Evolutionary conservation across 2,888 invertebrate species (phyloP).

Genomic region (Tinea pellionella): DNA sequence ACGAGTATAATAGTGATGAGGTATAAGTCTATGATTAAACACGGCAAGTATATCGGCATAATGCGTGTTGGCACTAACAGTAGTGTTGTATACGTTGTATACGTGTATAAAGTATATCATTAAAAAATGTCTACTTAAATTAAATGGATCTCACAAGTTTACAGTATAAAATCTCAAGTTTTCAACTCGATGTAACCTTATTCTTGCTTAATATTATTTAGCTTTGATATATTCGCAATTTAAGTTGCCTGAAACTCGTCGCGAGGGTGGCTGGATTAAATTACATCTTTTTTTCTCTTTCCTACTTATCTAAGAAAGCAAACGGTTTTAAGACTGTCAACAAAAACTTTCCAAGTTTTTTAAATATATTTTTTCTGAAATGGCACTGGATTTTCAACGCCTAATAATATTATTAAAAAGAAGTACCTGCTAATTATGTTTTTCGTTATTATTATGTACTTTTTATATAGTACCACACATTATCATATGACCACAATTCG

Average conservation of each 20-base stretch:
- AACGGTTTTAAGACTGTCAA: conserved; percentile 42
- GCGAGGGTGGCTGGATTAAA: conserved; percentile 49
- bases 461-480: too few species aligned
- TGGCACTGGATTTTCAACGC: background rate
- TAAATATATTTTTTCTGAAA: background rate
- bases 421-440: too few species aligned
- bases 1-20: too few species aligned
- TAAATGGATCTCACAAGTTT: too few species aligned
- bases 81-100: too few species aligned
- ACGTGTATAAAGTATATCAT: too few species aligned
- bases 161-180: background rate
- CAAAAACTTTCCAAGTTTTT: conserved; percentile 21
- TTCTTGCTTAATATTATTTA: conserved; percentile 62
- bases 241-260: conserved; percentile 61
- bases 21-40: too few species aligned
- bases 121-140: too few species aligned
- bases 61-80: too few species aligned
- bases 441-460: too few species aligned
- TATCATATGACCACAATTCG: too few species aligned
- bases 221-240: conserved; percentile 66
- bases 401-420: background rate
- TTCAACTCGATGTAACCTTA: conserved; percentile 37
- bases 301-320: conserved; percentile 33
- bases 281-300: conserved; percentile 43
- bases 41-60: too few species aligned